Base-by-base conservation (phyloP, 1,140 invertebrate genomes). In the Scaptodrosophila lebanonensis region DNA sequence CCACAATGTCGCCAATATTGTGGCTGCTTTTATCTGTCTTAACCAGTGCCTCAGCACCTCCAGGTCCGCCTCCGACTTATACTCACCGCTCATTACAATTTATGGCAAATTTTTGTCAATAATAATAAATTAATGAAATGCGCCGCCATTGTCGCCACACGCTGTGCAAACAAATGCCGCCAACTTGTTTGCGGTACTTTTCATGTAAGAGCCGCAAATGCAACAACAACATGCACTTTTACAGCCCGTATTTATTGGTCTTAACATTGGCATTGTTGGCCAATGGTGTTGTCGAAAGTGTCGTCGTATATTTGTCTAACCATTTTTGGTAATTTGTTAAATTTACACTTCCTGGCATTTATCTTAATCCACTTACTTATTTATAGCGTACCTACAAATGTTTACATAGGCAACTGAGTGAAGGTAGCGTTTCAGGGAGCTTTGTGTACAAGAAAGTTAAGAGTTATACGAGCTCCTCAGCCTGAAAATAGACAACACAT, bases 71-170 rank as follows among this genome's bases (percentile, higher is more conserved):
- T n/a, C n/a, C n/a, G n/a, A n/a, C n/a, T n/a, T n/a, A n/a, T n/a
- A n/a, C n/a, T n/a, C n/a, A n/a, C 9, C 12, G 32, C 32, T 33
- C 12, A 33, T 33, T 9, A 33, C 8, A 33, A 33, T 33, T 33
- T 33, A 33, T 33, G 32, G 32, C 32, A 33, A 60, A 59, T 59
- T 54, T 60, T 57, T 64, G 58, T 61, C 75, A 79, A 79, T 79
- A 79, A 79, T 66, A 69, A 79, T 79, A 79, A 79, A 79, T 82
- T 79, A 79, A 79, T 79, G 73, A 79, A 82, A 79, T 77, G 73
- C 73, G 65, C 38, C 53, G 30, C 18, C 60, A 66, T 49, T 32
- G 32, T 42, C 36, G 73, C 73, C 59, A 66, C 64, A 68, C 50
- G 47, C 72, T 66, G 42, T 35, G 43, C 22, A 18, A 56, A 44